These are phyloP conservation scores for Molossus alvarezi DNA, from an alignment of 2,797 vertebrate species.

Conservation along the genomic window DNA sequence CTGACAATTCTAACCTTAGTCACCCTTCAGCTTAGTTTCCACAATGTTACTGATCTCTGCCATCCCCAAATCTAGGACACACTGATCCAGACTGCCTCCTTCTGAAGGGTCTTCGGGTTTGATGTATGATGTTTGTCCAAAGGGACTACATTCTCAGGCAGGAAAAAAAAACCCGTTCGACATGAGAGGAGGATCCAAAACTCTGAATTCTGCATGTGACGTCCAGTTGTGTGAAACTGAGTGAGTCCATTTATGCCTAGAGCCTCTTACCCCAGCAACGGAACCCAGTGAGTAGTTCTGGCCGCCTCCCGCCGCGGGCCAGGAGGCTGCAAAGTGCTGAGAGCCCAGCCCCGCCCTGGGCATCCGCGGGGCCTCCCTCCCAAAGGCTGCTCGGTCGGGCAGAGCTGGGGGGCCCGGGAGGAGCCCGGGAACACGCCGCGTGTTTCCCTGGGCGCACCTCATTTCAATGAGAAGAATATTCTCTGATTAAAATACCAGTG, in stretches of 20 bases:
- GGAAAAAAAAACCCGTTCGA: background rate
- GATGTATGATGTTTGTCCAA: background rate
- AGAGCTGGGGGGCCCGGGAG: background rate
- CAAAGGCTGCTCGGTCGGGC: slow-evolving; percentile 29
- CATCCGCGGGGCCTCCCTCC: background rate
- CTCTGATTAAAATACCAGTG: slow-evolving; percentile 81
- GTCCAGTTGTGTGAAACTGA: background rate
- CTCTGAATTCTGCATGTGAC: background rate
- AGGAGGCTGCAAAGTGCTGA: background rate
- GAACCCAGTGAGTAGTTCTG: background rate
- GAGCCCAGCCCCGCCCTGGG: background rate
- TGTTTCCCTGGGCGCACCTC: slow-evolving; percentile 72
- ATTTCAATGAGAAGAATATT: slow-evolving; percentile 77
- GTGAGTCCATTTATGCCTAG: background rate
- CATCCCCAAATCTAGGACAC: background rate
- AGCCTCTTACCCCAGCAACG: background rate
- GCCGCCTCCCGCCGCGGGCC: too few relatives aligned
- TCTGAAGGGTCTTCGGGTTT: background rate
- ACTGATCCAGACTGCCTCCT: background rate
- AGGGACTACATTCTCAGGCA: background rate
- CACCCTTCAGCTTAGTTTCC: background rate
- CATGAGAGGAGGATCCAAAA: background rate
- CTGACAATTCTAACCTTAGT: background rate
- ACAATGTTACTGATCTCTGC: background rate
- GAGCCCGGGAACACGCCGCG: slow-evolving; percentile 30